Evolutionary conservation across 2,113 vertebrate genomes (phyloP).

Genomic region (Cinclus mexicanus): DNA sequence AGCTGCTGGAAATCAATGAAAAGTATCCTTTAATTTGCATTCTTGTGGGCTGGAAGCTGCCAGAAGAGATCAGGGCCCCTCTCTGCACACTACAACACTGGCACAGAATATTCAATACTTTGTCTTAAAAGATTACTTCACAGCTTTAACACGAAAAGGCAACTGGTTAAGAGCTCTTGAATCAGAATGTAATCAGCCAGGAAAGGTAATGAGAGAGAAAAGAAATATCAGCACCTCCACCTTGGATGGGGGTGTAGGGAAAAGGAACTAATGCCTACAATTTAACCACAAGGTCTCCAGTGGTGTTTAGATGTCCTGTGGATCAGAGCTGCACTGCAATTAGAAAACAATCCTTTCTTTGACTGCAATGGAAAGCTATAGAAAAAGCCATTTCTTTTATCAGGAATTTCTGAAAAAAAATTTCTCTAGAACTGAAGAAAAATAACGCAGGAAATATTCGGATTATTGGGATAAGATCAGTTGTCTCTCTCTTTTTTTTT

Average conservation of each 20-base stretch:
- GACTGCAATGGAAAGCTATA: background rate
- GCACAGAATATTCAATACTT: background rate
- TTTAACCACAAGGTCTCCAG: background rate
- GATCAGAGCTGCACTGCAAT: background rate
- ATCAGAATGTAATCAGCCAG: background rate
- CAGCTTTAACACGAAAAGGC: accelerated
- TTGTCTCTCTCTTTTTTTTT: background rate
- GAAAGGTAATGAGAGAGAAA: background rate
- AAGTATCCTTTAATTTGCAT: background rate
- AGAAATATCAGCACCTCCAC: background rate
- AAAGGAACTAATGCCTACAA: background rate
- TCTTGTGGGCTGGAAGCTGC: background rate
- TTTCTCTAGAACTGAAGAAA: background rate
- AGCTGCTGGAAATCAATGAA: background rate
- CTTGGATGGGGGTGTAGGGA: background rate
- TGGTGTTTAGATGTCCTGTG: background rate
- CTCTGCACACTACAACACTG: background rate
- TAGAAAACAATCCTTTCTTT: background rate
- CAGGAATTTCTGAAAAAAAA: background rate
- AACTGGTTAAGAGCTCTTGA: background rate
- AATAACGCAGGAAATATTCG: background rate
- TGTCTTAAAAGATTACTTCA: background rate
- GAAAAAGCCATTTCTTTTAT: background rate
- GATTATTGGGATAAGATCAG: background rate
- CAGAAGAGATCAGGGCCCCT: background rate